A percentile compares a stretch with the other conserved stretches of the same genome.
These are phyloP conservation scores for Lysandra bellargus DNA, from an alignment of 2,888 invertebrate genomes.

Conservation along the genomic window DNA sequence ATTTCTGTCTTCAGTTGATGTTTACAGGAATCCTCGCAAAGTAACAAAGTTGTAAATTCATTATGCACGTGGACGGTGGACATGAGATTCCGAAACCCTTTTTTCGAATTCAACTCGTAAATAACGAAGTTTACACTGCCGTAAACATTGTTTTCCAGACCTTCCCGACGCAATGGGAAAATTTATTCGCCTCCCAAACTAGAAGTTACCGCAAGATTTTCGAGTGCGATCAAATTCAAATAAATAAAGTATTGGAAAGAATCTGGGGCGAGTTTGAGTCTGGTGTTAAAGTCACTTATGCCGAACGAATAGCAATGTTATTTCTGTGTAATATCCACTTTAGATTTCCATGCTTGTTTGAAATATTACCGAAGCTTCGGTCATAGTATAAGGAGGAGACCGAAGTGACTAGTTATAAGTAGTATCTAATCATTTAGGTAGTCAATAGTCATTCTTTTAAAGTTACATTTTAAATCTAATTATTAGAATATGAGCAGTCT, in stretches of 20 bases:
- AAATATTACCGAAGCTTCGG: background rate
- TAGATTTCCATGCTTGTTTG: background rate
- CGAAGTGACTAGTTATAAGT: too few species aligned
- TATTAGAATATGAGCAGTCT: too few species aligned
- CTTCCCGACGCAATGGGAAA: slow-evolving; percentile 14
- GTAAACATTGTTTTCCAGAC: slow-evolving; percentile 28
- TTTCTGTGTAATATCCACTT: background rate
- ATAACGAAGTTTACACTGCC: slow-evolving; percentile 25
- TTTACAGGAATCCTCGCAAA: background rate
- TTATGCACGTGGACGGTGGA: background rate
- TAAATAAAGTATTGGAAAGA: slow-evolving; percentile 7
- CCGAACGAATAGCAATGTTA: slow-evolving; percentile 5
- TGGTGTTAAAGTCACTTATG: background rate
- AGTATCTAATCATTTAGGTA: too few species aligned
- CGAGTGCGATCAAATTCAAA: slow-evolving; percentile 27
- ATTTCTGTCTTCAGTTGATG: background rate
- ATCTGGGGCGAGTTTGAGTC: background rate
- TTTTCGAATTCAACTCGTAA: slow-evolving; percentile 25
- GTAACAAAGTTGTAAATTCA: background rate
- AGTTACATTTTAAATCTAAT: too few species aligned
- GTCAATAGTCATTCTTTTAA: too few species aligned
- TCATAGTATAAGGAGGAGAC: too few species aligned
- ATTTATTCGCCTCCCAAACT: slow-evolving; percentile 27
- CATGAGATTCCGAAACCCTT: background rate
- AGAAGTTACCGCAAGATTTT: slow-evolving; percentile 27